A percentile compares a stretch with the other conserved stretches of the same genome.
Conservation (phyloP, 1,140 invertebrate genomes). For the Brachionus rubens region DNA sequence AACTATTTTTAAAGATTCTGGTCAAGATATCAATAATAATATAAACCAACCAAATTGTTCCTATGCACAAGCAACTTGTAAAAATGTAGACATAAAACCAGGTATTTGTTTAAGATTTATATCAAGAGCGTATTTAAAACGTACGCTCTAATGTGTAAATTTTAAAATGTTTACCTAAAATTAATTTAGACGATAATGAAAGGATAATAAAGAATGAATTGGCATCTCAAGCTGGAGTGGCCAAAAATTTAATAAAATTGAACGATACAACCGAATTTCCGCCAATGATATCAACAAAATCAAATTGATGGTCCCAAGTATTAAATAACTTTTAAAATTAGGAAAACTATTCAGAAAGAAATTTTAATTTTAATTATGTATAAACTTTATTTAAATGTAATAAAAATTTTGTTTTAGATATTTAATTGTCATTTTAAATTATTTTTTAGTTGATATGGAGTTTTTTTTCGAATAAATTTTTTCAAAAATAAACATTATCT, state of each 20-base stretch:
- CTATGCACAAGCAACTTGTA: conserved; percentile 31
- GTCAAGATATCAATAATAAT: background rate
- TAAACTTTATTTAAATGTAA: too few relatives aligned
- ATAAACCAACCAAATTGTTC: background rate
- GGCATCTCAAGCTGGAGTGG: conserved; percentile 18
- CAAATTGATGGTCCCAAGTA: too few relatives aligned
- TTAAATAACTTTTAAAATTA: too few relatives aligned
- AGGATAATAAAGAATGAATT: conserved; percentile 8
- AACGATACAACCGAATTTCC: conserved; percentile 27
- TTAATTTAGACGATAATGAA: conserved; percentile 18
- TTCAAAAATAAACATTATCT: too few relatives aligned
- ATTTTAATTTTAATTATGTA: too few relatives aligned
- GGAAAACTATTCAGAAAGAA: too few relatives aligned
- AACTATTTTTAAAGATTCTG: background rate
- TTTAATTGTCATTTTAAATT: too few relatives aligned
- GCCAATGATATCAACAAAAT: background rate
- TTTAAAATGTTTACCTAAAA: background rate
- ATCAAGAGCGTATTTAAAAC: too few relatives aligned
- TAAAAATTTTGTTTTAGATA: too few relatives aligned
- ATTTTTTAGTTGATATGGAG: too few relatives aligned
- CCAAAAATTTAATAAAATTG: conserved; percentile 15
- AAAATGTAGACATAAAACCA: conserved; percentile 24
- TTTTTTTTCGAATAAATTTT: too few relatives aligned
- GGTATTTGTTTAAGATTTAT: conserved; percentile 11
- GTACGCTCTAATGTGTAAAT: too few relatives aligned